These are phyloP conservation scores for Eumeta japonica DNA, from an alignment of 1,140 invertebrate genomes.

Conservation along the genomic window DNA sequence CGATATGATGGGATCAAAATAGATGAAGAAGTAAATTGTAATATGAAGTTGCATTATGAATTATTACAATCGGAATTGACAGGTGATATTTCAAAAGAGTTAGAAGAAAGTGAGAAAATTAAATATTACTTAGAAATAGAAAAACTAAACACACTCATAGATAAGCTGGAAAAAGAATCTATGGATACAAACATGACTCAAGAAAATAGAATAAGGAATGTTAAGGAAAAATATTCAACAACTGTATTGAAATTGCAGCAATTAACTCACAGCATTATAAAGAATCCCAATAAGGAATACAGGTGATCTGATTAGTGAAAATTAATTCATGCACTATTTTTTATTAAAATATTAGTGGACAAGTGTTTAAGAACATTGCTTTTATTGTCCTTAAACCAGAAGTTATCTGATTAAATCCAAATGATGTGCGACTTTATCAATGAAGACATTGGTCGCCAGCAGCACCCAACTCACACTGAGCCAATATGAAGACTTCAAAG, in stretches of 20 bases:
- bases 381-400: no score
- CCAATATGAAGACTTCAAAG: no score
- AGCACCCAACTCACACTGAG: no score
- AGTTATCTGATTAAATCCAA: no score
- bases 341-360: no score
- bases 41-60: slow-evolving; percentile 45
- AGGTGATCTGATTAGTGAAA: no score
- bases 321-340: no score
- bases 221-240: slow-evolving; percentile 36
- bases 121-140: slow-evolving; percentile 55
- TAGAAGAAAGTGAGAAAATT: slow-evolving; percentile 39
- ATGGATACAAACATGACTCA: slow-evolving; percentile 51
- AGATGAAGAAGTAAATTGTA: slow-evolving; percentile 8
- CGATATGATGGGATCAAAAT: slow-evolving; percentile 20
- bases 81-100: slow-evolving; percentile 42
- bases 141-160: slow-evolving; percentile 56
- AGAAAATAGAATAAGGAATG: slow-evolving; percentile 41
- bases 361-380: no score
- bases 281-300: slow-evolving; percentile 8
- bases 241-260: slow-evolving; percentile 29
- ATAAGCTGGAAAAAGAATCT: slow-evolving; percentile 57
- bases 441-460: no score
- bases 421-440: no score
- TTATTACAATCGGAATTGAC: slow-evolving; percentile 46
- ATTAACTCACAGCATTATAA: slow-evolving; percentile 37